Evolutionary conservation across 2,888 invertebrate species (phyloP), one percentile per base, ranked within the genome.

Genomic region (Torymus aiolomorphi): DNA sequence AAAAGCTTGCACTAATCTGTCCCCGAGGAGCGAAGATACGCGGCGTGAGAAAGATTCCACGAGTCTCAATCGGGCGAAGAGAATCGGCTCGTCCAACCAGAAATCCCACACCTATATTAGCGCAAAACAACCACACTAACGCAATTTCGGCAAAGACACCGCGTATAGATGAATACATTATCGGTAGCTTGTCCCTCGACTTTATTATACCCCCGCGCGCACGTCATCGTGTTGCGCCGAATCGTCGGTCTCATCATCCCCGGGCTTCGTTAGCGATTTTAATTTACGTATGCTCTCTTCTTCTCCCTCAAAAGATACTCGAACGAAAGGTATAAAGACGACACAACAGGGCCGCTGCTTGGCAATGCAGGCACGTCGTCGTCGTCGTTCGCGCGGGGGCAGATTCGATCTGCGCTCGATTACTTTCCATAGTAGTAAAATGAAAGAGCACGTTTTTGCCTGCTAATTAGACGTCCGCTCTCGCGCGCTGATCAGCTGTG

Each of bases 391-490:
- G 51, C 42, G 14, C 12, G 54, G 57, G 57, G 51, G 66, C 31
- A 77, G 77, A 78, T 78, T 66, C 72, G 61, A 72, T 73, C 72
- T 63, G 61, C 52, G 31, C 42, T 8, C 66, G 78, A 78, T 78
- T 77, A 70, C 72, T 67, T 78, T 67, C 67, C 78, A 42, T 42
- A 78, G 73, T 78, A 78, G 69, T 78, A 78, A 78, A 78, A 74
- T 74, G 69, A 73, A 78, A 78, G 62, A 78, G 69, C 73, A 69
- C 78, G 78, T 73, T 78, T 78, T 73, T 78, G 61, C 78, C 52
- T 78, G 67, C 78, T 78, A 78, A 78, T 78, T 78, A 78, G 78
- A 73, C 72, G 73, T 67, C 59, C 57, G 18, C 61, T 52, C 65
- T 31, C 42, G 1, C 67, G 59, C 65, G 52, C 51, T 20, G n/a